A percentile compares a stretch with the other conserved stretches of the same genome.
phyloP scores from a whole-genome alignment of 2,797 vertebrate genomes.

The Amblyraja radiata region DNA sequence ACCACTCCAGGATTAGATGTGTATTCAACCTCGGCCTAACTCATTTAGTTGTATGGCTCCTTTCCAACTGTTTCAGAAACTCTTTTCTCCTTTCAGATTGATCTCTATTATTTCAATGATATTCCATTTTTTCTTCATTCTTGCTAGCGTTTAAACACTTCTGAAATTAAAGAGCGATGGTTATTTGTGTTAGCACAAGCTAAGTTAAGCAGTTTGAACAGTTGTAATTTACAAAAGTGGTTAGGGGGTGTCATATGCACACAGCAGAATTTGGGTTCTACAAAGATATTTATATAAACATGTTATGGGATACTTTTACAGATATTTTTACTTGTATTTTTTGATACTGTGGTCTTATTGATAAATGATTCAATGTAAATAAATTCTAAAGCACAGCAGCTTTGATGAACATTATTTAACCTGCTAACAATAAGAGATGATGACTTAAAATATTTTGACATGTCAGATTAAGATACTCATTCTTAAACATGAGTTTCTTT shows the following conservation, averaged over 20 bases:
- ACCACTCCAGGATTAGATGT: background rate
- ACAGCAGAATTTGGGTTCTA: slow-evolving; percentile 1
- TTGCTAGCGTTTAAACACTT: background rate
- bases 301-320: slow-evolving; percentile 33
- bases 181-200: background rate
- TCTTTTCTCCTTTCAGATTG: background rate
- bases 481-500: background rate
- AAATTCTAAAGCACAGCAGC: slow-evolving; percentile 14
- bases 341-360: slow-evolving; percentile 37
- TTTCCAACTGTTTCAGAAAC: slow-evolving; percentile 27
- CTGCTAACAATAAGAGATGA: background rate
- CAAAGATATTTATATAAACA: slow-evolving; percentile 30
- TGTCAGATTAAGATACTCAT: slow-evolving; percentile 5
- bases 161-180: slow-evolving; percentile 16
- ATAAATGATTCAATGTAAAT: slow-evolving; percentile 36
- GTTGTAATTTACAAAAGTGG: background rate
- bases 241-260: background rate
- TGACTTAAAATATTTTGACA: background rate
- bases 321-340: slow-evolving; percentile 39
- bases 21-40: background rate
- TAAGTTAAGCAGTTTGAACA: slow-evolving; percentile 10
- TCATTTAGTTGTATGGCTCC: background rate
- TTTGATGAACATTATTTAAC: slow-evolving; percentile 22
- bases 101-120: background rate
- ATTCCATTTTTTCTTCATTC: background rate